phyloP scores from a whole-genome alignment of 1,140 invertebrate species.

The Chelonus insularis region DNA sequence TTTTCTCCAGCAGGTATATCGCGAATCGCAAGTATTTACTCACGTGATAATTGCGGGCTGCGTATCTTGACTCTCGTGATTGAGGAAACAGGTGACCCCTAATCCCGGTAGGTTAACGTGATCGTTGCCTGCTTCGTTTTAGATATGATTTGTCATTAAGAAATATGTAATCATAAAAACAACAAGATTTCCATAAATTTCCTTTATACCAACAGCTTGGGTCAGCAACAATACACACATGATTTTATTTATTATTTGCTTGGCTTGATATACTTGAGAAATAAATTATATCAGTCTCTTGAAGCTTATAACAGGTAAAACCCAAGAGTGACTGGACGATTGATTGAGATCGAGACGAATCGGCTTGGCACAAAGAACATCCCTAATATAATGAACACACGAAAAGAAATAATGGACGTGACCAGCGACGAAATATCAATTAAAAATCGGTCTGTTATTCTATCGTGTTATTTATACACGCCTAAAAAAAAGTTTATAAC shows the following conservation, averaged over 20 bases:
- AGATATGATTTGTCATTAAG: conserved; percentile 18
- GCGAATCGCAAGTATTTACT: conserved; percentile 47
- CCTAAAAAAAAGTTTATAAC: background rate
- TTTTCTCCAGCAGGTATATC: conserved; percentile 26
- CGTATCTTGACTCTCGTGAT: conserved; percentile 33
- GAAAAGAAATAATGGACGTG: too few relatives aligned
- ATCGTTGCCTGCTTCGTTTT: conserved; percentile 7
- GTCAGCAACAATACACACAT: too few relatives aligned
- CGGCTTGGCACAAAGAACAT: too few relatives aligned
- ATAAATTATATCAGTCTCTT: too few relatives aligned
- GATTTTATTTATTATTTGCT: too few relatives aligned
- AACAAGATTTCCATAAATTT: too few relatives aligned
- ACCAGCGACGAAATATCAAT: conserved; percentile 52
- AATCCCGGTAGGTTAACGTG: conserved; percentile 13
- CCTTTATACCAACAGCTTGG: too few relatives aligned
- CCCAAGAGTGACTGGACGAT: too few relatives aligned
- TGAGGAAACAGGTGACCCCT: conserved; percentile 23
- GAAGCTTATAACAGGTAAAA: too few relatives aligned
- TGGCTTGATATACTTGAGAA: too few relatives aligned
- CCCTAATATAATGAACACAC: too few relatives aligned
- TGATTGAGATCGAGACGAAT: too few relatives aligned
- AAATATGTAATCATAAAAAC: background rate
- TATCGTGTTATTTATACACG: background rate
- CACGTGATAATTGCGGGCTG: conserved; percentile 42
- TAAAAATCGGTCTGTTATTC: conserved; percentile 37